phyloP scores from a whole-genome alignment of 2,113 vertebrate species.

The Zosterops lateralis region DNA sequence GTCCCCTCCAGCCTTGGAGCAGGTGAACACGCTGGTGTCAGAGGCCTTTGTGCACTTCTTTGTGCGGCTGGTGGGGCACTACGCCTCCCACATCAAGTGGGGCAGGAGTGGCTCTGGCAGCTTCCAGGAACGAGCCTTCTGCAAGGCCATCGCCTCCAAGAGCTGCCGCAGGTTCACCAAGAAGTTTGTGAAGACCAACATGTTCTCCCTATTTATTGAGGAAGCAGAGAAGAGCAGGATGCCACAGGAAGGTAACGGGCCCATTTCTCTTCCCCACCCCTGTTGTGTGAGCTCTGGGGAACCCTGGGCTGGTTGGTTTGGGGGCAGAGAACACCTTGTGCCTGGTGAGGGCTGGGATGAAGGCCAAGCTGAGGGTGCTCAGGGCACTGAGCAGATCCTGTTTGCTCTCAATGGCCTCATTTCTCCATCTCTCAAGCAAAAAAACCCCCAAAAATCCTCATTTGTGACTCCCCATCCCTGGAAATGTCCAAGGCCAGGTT shows the following conservation, averaged over 20 bases:
- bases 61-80: conserved; percentile 86
- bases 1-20: conserved; percentile 76
- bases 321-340: accelerated
- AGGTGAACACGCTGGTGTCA: conserved; percentile 85
- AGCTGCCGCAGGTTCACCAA: conserved; percentile 83
- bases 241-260: conserved; percentile 78
- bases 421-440: background rate
- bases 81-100: conserved; percentile 75
- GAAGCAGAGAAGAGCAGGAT: conserved; percentile 85
- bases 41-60: conserved; percentile 90
- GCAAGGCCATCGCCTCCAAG: conserved; percentile 82
- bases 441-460: background rate
- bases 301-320: background rate
- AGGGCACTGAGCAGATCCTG: background rate
- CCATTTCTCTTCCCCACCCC: accelerated
- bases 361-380: background rate
- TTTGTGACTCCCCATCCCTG: background rate
- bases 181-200: conserved; percentile 89
- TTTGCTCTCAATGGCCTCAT: background rate
- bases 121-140: conserved; percentile 87
- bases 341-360: background rate
- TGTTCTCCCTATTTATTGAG: conserved; percentile 95
- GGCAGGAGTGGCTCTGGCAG: background rate
- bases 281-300: accelerated
- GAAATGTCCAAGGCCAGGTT: background rate